Evolutionary conservation across 2,113 vertebrate genomes (phyloP).

Genomic region (Mobula birostris): DNA sequence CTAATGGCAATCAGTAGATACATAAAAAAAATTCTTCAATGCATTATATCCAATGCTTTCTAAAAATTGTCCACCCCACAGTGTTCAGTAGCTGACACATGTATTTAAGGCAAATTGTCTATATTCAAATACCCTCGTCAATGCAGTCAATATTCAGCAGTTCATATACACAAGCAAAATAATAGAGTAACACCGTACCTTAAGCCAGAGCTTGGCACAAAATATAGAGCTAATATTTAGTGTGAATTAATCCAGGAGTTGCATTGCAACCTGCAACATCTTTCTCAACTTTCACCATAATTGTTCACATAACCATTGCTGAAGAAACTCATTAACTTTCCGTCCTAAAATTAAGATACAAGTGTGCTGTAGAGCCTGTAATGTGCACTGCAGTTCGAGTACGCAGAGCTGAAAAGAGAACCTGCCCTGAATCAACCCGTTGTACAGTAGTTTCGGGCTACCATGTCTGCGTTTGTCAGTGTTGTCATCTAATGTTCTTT

Average conservation of each 20-base stretch:
- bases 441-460: not conserved
- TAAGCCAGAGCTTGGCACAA: constrained; percentile 23
- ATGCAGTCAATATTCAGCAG: constrained; percentile 15
- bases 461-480: not conserved
- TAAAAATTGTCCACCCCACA: not conserved
- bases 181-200: not conserved
- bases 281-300: not conserved
- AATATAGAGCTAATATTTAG: not conserved
- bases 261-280: not conserved
- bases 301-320: constrained; percentile 2
- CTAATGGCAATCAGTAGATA: not conserved
- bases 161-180: not conserved
- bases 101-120: constrained; percentile 12
- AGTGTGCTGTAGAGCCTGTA: not conserved
- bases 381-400: not conserved
- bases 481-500: not conserved
- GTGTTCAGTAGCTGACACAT: not conserved
- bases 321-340: not conserved
- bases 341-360: not conserved
- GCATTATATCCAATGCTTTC: not conserved
- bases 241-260: not conserved
- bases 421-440: not conserved
- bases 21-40: not conserved
- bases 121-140: constrained; percentile 10
- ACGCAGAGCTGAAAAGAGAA: not conserved